Evolutionary conservation across 2,797 vertebrate genomes (phyloP).

Genomic region (Propithecus deckenii): DNA sequence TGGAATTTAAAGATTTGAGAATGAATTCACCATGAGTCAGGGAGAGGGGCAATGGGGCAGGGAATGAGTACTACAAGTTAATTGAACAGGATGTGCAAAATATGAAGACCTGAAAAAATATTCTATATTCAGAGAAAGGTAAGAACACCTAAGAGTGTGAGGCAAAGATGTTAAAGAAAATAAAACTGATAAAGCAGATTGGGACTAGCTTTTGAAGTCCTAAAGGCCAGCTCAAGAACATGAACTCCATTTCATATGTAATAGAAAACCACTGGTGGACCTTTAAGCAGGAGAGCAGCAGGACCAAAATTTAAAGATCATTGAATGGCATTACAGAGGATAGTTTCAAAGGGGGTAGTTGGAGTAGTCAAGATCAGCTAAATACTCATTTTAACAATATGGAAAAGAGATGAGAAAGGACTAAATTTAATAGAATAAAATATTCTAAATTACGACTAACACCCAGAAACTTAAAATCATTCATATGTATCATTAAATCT

Average conservation of each 20-base stretch:
- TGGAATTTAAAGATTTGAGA: neutral
- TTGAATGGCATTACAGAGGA: neutral
- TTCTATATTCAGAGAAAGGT: neutral
- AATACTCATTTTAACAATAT: neutral
- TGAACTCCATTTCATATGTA: neutral
- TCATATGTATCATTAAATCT: neutral
- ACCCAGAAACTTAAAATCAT: neutral
- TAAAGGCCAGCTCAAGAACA: neutral
- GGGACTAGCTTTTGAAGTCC: neutral
- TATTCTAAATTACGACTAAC: neutral
- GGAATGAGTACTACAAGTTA: neutral
- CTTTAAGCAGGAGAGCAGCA: neutral
- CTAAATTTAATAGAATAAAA: neutral
- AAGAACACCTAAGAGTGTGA: neutral
- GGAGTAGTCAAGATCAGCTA: neutral
- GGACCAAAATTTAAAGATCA: neutral
- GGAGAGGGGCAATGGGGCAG: neutral
- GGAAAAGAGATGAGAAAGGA: neutral
- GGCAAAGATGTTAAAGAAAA: constrained; percentile 4
- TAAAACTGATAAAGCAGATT: neutral
- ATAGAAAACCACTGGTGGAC: neutral
- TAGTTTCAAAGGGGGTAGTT: neutral
- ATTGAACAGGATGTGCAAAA: neutral
- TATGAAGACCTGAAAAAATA: neutral
- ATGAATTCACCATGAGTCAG: neutral